phyloP scores from a whole-genome alignment of 1,140 invertebrate genomes.

The Vollenhovia emeryi region DNA sequence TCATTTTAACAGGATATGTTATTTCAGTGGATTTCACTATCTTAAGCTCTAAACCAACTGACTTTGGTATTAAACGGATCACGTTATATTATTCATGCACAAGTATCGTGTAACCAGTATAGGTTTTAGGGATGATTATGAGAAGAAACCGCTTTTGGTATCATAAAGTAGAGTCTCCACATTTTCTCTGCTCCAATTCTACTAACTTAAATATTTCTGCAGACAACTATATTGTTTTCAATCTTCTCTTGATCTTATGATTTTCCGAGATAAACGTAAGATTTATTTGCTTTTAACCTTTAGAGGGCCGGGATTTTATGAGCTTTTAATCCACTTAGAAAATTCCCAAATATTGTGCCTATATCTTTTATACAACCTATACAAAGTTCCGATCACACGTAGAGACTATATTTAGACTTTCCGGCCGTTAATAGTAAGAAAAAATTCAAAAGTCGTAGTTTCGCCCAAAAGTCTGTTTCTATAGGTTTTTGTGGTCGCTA shows the following conservation, averaged over 20 bases:
- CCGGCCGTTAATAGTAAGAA: too few species aligned
- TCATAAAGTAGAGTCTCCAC: background rate
- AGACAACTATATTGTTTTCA: background rate
- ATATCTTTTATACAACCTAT: too few species aligned
- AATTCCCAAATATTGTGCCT: too few species aligned
- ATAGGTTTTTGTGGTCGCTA: too few species aligned
- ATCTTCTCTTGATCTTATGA: background rate
- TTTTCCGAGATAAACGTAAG: background rate
- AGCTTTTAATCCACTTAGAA: too few species aligned
- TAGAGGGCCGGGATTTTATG: too few species aligned
- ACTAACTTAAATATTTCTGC: background rate
- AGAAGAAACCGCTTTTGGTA: background rate
- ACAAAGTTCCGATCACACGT: too few species aligned
- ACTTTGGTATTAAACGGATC: constrained; percentile 42
- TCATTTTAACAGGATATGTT: constrained; percentile 28
- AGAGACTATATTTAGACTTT: too few species aligned
- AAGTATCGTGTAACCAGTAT: constrained; percentile 23
- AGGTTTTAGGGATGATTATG: constrained; percentile 33
- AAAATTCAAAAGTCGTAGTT: too few species aligned
- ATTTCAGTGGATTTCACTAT: constrained; percentile 26
- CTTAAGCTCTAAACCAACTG: constrained; percentile 31
- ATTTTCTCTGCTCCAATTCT: background rate
- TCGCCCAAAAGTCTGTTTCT: too few species aligned
- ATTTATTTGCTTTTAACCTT: background rate
- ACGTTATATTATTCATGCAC: constrained; percentile 33